phyloP scores from a whole-genome alignment of 23 tunicate genomes.

The Halocynthia aurantium region DNA sequence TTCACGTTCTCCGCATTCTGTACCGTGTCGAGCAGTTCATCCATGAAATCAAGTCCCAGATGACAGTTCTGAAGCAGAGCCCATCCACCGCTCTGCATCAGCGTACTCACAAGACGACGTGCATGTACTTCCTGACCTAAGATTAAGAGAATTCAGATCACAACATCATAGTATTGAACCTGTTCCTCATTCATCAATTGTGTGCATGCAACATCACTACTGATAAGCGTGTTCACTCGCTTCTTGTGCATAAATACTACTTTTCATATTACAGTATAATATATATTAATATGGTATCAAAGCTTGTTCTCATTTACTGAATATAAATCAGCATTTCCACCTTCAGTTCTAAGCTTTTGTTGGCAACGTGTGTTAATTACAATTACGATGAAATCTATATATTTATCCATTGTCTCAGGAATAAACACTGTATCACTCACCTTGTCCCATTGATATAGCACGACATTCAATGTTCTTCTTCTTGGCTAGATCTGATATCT shows the following conservation, averaged over 20 bases:
- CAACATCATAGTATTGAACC: too few species aligned
- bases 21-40: slow-evolving; percentile 85
- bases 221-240: too few species aligned
- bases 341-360: too few species aligned
- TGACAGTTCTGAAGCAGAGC: slow-evolving; percentile 93
- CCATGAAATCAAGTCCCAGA: slow-evolving; percentile 96
- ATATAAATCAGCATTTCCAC: too few species aligned
- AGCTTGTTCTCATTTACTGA: too few species aligned
- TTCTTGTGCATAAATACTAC: too few species aligned
- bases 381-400: too few species aligned
- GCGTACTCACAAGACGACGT: slow-evolving; percentile 68
- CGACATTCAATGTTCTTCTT: slow-evolving; percentile 83
- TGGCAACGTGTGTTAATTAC: too few species aligned
- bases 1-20: slow-evolving; percentile 77
- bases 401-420: not conserved
- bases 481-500: slow-evolving; percentile 75
- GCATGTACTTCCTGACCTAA: slow-evolving; percentile 98
- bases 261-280: too few species aligned
- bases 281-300: too few species aligned
- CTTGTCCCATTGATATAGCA: slow-evolving; percentile 99
- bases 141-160: not conserved
- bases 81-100: slow-evolving; percentile 91
- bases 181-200: too few species aligned
- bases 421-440: slow-evolving; percentile 15
- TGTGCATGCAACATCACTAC: too few species aligned